phyloP scores from a whole-genome alignment of 2,888 invertebrate genomes.

The Parapristionchus giblindavisi region DNA sequence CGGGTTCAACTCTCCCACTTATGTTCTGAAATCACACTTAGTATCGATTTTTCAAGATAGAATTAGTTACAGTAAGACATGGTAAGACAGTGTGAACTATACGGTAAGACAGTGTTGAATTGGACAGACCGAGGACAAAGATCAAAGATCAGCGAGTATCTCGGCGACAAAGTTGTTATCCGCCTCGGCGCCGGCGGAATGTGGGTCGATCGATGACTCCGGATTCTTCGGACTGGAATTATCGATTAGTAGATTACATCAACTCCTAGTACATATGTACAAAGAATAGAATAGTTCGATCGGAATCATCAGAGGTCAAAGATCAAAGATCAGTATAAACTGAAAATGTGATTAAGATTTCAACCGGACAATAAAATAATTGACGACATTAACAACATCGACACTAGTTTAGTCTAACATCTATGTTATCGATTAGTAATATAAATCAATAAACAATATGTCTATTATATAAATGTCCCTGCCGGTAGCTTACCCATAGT shows the following conservation, averaged over 20 bases:
- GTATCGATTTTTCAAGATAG: background rate
- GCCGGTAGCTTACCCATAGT: constrained; percentile 54
- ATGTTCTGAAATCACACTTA: constrained; percentile 39
- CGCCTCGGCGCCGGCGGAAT: constrained; percentile 6
- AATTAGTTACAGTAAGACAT: background rate
- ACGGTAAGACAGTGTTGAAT: background rate
- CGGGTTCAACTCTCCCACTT: constrained; percentile 37
- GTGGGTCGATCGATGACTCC: constrained; percentile 29
- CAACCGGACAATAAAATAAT: too few relatives aligned
- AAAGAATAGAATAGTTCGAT: too few relatives aligned
- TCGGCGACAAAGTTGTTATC: constrained; percentile 27
- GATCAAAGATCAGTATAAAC: constrained; percentile 16
- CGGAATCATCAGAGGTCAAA: constrained; percentile 18
- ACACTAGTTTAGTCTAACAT: too few relatives aligned
- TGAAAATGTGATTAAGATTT: background rate
- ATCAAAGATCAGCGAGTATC: constrained; percentile 35
- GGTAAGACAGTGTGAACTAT: background rate
- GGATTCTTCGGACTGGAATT: constrained; percentile 36
- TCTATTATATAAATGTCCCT: background rate
- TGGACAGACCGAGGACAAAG: constrained; percentile 10
- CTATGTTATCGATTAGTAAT: too few relatives aligned
- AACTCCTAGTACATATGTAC: too few relatives aligned
- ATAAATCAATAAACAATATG: too few relatives aligned
- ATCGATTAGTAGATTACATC: too few relatives aligned
- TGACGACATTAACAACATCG: too few relatives aligned